Conservation (phyloP, 2,113 vertebrate genomes). For the Cynopterus brachyotis region DNA sequence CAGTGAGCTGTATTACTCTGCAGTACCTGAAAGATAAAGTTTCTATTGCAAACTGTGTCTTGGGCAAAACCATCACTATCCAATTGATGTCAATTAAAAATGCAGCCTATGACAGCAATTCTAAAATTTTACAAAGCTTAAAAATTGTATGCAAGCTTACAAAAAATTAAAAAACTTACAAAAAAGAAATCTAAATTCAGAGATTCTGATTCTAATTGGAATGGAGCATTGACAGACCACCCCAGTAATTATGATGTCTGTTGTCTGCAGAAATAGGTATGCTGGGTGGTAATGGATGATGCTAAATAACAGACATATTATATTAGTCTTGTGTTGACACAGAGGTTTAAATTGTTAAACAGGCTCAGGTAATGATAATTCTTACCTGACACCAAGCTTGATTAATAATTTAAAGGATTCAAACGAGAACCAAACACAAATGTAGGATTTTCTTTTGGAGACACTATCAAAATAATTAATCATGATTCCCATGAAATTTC, state of each 20-base stretch:
- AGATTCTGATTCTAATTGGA: background rate
- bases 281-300: background rate
- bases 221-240: background rate
- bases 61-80: background rate
- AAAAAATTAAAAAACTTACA: background rate
- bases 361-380: background rate
- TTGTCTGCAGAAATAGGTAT: background rate
- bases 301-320: background rate
- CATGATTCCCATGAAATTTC: background rate
- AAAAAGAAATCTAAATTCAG: background rate
- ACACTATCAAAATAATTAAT: background rate
- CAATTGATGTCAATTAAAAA: conserved; percentile 28
- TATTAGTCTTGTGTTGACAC: background rate
- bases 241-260: background rate
- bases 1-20: background rate
- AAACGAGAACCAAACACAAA: background rate
- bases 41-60: background rate
- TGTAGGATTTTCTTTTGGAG: background rate
- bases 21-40: background rate
- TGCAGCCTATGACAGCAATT: background rate
- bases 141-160: background rate
- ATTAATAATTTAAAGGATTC: background rate
- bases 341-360: background rate
- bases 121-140: background rate
- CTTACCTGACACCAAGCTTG: background rate